These are phyloP conservation scores for Xiphydria camelus DNA, from an alignment of 2,888 invertebrate genomes.

Conservation along the genomic window DNA sequence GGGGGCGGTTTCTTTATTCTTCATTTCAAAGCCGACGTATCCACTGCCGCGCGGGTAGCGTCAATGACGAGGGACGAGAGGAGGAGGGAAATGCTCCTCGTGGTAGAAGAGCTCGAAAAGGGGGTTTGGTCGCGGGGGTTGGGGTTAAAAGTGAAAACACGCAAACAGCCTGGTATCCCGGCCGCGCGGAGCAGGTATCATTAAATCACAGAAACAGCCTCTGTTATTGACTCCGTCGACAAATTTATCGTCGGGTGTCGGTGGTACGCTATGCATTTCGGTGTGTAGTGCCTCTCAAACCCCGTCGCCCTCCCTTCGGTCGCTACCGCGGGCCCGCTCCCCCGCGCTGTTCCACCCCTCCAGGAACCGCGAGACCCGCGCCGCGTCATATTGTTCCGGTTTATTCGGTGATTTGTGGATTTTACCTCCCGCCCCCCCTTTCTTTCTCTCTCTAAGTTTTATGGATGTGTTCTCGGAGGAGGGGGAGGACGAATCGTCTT, in stretches of 20 bases:
- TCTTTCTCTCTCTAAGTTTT: too few relatives aligned
- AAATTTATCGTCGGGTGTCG: slow-evolving; percentile 56
- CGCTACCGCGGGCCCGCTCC: slow-evolving; percentile 11
- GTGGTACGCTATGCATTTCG: slow-evolving; percentile 45
- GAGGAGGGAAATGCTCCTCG: rapidly evolving
- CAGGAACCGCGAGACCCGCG: slow-evolving; percentile 22
- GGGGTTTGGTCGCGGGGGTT: slow-evolving; percentile 4
- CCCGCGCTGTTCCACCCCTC: not conserved
- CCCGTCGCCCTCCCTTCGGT: slow-evolving; percentile 23
- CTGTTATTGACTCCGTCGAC: slow-evolving; percentile 57
- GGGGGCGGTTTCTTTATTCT: too few relatives aligned
- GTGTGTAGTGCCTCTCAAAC: slow-evolving; percentile 37
- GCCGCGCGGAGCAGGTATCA: slow-evolving; percentile 43
- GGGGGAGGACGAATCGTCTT: too few relatives aligned
- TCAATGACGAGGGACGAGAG: not conserved
- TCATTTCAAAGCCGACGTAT: too few relatives aligned
- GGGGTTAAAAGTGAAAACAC: slow-evolving; percentile 44
- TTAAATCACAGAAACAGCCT: slow-evolving; percentile 57
- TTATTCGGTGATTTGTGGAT: slow-evolving; percentile 58
- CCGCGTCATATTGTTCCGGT: slow-evolving; percentile 56
- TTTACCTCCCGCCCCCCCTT: slow-evolving; percentile 40
- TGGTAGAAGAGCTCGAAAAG: too few relatives aligned
- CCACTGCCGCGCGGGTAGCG: too few relatives aligned
- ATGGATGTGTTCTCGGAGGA: too few relatives aligned
- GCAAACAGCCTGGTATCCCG: slow-evolving; percentile 31